Conservation (phyloP, 2,113 vertebrate genomes). For the Siphamia tubifer region DNA sequence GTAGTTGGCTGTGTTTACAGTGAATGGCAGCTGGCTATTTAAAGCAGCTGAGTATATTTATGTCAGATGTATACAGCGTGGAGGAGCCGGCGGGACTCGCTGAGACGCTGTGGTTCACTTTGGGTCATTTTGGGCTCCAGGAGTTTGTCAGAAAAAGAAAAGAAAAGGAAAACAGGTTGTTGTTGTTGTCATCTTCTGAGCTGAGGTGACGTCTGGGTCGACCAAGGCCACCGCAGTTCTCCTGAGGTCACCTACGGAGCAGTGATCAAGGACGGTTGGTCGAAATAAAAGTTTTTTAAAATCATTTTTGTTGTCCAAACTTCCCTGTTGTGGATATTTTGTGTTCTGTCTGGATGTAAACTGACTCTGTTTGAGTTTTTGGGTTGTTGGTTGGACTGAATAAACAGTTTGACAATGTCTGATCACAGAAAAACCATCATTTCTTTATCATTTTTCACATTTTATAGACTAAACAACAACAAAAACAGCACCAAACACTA, state of each 20-base stretch:
- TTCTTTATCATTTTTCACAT: neutral
- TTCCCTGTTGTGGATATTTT: no score
- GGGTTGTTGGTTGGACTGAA: no score
- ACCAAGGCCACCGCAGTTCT: neutral
- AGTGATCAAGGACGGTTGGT: no score
- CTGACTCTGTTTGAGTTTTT: no score
- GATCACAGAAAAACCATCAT: no score
- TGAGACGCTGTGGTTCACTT: constrained; percentile 34
- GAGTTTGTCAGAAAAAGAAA: neutral
- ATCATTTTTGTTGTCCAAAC: no score
- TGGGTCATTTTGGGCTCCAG: constrained; percentile 16
- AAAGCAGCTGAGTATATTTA: constrained; percentile 42
- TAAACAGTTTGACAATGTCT: no score
- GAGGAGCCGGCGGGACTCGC: constrained; percentile 47
- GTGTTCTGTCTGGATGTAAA: no score
- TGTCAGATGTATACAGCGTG: constrained; percentile 48
- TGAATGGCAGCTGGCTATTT: constrained; percentile 51
- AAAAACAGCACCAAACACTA: neutral
- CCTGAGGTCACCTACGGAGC: neutral
- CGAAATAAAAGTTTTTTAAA: no score
- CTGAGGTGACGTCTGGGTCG: neutral
- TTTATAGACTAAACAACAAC: neutral
- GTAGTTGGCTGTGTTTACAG: constrained; percentile 53
- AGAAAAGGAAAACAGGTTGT: neutral
- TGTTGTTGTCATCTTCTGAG: neutral